Evolutionary conservation across 2,797 vertebrate species (phyloP).

Genomic region (Cottoperca gobio): DNA sequence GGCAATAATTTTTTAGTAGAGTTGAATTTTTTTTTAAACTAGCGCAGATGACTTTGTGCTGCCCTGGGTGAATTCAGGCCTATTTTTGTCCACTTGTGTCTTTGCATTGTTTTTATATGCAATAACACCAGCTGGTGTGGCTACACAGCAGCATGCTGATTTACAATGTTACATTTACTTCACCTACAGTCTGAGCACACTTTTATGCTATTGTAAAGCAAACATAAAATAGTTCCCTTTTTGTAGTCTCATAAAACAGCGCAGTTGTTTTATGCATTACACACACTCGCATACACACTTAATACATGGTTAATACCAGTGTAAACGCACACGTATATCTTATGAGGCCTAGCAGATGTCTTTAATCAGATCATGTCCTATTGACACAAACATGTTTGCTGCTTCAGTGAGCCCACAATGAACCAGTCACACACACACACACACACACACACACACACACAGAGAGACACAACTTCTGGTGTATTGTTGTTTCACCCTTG

Average conservation of each 20-base stretch:
- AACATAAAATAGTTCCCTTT: background rate
- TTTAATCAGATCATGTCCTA: constrained; percentile 68
- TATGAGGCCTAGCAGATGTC: constrained; percentile 51
- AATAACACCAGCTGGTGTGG: background rate
- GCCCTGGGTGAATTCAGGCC: background rate
- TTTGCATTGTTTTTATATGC: background rate
- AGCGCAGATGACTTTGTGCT: background rate
- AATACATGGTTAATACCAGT: background rate
- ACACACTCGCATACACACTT: background rate
- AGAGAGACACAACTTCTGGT: constrained; percentile 8
- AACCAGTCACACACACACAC: constrained; percentile 2
- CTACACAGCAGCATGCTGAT: background rate
- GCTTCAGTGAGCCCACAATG: constrained; percentile 15
- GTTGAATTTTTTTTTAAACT: too few species aligned
- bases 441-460: too few species aligned
- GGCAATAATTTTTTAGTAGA: background rate
- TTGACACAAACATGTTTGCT: constrained; percentile 70
- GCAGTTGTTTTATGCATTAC: background rate
- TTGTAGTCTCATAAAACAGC: background rate
- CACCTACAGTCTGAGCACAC: background rate
- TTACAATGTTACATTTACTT: background rate
- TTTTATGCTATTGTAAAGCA: background rate
- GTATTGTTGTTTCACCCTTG: constrained; percentile 41
- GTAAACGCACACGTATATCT: background rate
- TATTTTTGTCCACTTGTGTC: background rate